A percentile compares a stretch with the other conserved stretches of the same genome.
Evolutionary conservation across 1,140 invertebrate species (phyloP).

Genomic region (Coelopa frigida): DNA sequence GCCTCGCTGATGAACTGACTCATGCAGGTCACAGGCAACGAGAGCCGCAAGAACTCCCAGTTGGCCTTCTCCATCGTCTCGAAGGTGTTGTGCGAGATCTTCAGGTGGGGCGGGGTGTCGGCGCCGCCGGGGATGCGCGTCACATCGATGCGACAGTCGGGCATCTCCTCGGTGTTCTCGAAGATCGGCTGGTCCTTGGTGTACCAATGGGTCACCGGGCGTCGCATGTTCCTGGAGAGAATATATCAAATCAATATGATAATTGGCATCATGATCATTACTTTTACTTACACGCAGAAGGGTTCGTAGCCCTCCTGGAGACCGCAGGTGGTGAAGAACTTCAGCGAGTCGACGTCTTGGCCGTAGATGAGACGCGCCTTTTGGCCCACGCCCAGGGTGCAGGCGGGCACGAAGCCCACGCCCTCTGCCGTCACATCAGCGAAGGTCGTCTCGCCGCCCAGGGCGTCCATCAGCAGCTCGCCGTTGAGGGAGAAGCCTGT

Average conservation of each 20-base stretch:
- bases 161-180: conserved; percentile 87
- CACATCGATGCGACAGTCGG: conserved; percentile 82
- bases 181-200: conserved; percentile 95
- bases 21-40: conserved; percentile 93
- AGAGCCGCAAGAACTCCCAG: conserved; percentile 95
- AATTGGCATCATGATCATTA: too few species aligned
- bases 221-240: conserved; percentile 86
- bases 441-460: conserved; percentile 97
- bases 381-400: conserved; percentile 71
- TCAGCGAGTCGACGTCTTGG: conserved; percentile 92
- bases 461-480: conserved; percentile 93
- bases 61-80: conserved; percentile 97
- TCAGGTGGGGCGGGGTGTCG: conserved; percentile 91
- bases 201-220: conserved; percentile 96
- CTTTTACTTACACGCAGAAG: conserved; percentile 90
- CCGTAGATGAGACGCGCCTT: conserved; percentile 82
- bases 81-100: conserved; percentile 95
- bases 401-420: conserved; percentile 89
- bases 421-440: conserved; percentile 89
- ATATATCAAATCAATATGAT: too few species aligned
- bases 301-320: conserved; percentile 97
- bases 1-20: conserved; percentile 78
- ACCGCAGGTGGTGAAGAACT: conserved; percentile 97
- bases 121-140: conserved; percentile 82
- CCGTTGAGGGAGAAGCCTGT: conserved; percentile 97